Conservation (phyloP, 1,140 invertebrate genomes). For the Stratiolaelaps scimitus region DNA sequence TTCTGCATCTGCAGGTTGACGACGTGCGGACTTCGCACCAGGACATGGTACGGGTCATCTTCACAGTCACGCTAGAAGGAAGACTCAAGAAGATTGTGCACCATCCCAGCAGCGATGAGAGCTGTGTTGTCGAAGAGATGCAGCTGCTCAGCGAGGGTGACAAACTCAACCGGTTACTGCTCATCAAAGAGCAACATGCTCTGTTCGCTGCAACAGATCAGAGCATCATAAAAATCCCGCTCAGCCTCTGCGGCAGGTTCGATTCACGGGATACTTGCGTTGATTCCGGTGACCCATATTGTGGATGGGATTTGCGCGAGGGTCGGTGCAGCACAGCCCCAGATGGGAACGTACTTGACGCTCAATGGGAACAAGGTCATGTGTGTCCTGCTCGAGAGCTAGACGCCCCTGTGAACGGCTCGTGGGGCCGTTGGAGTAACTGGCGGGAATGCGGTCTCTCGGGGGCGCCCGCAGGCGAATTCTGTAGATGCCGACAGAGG, state of each 20-base stretch:
- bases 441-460: slow-evolving; percentile 46
- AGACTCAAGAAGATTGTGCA: slow-evolving; percentile 66
- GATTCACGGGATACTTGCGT: slow-evolving; percentile 51
- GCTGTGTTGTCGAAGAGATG: slow-evolving; percentile 75
- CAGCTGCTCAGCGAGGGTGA: slow-evolving; percentile 49
- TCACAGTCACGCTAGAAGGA: slow-evolving; percentile 60
- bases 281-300: slow-evolving; percentile 78
- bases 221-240: slow-evolving; percentile 49
- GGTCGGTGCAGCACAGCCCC: slow-evolving; percentile 57
- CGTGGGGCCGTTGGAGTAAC: slow-evolving; percentile 57
- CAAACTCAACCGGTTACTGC: slow-evolving; percentile 30
- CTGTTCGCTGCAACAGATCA: slow-evolving; percentile 64
- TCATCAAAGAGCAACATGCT: slow-evolving; percentile 48
- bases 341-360: slow-evolving; percentile 48
- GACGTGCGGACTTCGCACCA: slow-evolving; percentile 51
- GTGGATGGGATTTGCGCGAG: slow-evolving; percentile 70
- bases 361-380: slow-evolving; percentile 58
- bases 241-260: not conserved
- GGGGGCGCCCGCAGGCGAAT: slow-evolving; percentile 43
- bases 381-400: slow-evolving; percentile 36
- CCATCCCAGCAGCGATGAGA: slow-evolving; percentile 52
- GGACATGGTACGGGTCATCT: slow-evolving; percentile 54
- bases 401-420: slow-evolving; percentile 51
- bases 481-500: slow-evolving; percentile 61
- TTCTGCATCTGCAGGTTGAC: slow-evolving; percentile 46